Evolutionary conservation across 2,113 vertebrate species (phyloP), one percentile per base, ranked within the genome.

Genomic region (Hydrolagus affinis): DNA sequence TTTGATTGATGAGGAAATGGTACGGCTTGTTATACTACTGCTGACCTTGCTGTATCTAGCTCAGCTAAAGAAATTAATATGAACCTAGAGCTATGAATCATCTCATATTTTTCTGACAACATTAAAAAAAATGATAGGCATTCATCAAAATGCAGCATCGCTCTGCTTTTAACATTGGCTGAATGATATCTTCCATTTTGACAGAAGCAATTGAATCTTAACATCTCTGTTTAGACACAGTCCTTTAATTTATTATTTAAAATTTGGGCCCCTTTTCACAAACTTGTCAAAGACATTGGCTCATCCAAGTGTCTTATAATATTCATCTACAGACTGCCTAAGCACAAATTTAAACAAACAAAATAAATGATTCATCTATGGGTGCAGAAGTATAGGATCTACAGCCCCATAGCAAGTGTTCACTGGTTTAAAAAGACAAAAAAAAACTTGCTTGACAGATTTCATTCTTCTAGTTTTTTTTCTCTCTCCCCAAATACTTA

Each of bases 61-160:
- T 66, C 23, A 83, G 78, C 60, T 83, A 32, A 66, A 68, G 78
- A 83, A 83, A 83, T 83, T 83, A 83, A 83, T 83, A 83, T 83
- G 25, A 83, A 83, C 62, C 78, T 60, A 83, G 66, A 83, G 25
- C 62, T 25, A 83, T 83, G 60, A 64, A 83, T 83, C 78, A 83
- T 66, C 62, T 32, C 30, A 68, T 83, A 21, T 30, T 32, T 83
- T 68, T 68, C 17, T 66, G 78, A 66, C 62, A 83, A 83, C 25
- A 68, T 32, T 80, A 66, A 11, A 19, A 32, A 66, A 83, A 83
- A 66, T 66, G 62, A 68, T 68, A 17, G 78, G 25, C 62, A 21
- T 83, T 64, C 62, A 83, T 83, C 78, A 83, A 30, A 83, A 83
- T 19, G 15, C 59, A 78, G 76, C 57, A 78, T n/a, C 14, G n/a